A percentile compares a stretch with the other conserved stretches of the same genome.
phyloP scores from a whole-genome alignment of 2,888 invertebrate genomes.

The Phengaris arion region DNA sequence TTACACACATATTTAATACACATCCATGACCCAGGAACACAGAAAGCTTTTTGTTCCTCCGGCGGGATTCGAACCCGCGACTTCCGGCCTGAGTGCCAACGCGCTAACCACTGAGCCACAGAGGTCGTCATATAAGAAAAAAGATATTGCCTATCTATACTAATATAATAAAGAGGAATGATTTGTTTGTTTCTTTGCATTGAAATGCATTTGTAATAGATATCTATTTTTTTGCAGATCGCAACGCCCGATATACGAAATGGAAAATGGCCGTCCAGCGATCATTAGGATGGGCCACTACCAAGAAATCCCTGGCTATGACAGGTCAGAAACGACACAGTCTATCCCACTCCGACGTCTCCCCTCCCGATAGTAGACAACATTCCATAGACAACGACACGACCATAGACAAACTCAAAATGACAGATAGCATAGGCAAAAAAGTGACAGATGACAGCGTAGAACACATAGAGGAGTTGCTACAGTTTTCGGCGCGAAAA shows the following conservation, averaged over 20 bases:
- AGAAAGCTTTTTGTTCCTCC: too few relatives aligned
- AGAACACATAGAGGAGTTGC: conserved; percentile 55
- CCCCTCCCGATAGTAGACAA: conserved; percentile 50
- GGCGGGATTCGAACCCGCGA: too few relatives aligned
- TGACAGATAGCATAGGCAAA: conserved; percentile 37
- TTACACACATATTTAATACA: too few relatives aligned
- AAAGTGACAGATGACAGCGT: conserved; percentile 41
- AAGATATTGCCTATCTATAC: too few relatives aligned
- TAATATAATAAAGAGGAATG: too few relatives aligned
- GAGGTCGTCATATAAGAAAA: too few relatives aligned
- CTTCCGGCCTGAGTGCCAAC: background rate
- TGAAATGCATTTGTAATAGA: too few relatives aligned
- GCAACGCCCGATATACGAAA: conserved; percentile 90
- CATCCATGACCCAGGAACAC: too few relatives aligned
- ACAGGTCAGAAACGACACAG: conserved; percentile 81
- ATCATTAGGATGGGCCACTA: conserved; percentile 92
- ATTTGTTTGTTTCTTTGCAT: too few relatives aligned
- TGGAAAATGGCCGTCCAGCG: conserved; percentile 98
- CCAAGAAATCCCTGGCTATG: conserved; percentile 86
- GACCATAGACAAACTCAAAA: conserved; percentile 40
- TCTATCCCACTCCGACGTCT: conserved; percentile 34
- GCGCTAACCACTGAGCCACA: background rate
- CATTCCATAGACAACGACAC: conserved; percentile 47
- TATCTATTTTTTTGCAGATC: conserved; percentile 75
- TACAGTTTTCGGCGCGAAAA: conserved; percentile 62